Conservation (phyloP, 2,888 invertebrate genomes). For the Tetramorium bicarinatum region DNA sequence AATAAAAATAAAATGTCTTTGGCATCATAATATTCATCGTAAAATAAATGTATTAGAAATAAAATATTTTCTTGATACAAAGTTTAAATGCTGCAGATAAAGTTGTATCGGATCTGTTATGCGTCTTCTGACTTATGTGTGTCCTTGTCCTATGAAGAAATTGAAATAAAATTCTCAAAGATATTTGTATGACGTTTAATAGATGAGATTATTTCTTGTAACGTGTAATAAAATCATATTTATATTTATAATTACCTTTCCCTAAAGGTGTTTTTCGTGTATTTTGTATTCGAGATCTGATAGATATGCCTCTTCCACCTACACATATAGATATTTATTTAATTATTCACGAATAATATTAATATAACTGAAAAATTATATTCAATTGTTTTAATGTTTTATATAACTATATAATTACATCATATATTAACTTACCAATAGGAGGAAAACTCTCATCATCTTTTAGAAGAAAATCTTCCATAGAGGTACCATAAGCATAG, state of each 20-base stretch:
- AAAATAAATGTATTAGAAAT: conserved; percentile 1
- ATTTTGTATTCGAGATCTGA: neutral
- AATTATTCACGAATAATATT: conserved; percentile 11
- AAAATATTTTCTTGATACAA: neutral
- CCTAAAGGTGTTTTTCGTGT: conserved; percentile 2
- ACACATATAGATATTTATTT: neutral
- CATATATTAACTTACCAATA: conserved; percentile 39
- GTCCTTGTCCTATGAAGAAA: conserved; percentile 25
- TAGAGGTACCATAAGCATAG: neutral
- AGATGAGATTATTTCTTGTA: neutral
- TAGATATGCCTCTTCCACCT: conserved; percentile 34
- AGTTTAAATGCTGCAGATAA: neutral
- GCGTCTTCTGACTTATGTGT: neutral
- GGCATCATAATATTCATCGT: neutral
- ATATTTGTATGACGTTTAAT: neutral
- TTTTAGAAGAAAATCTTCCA: neutral
- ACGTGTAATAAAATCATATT: neutral
- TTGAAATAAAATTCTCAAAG: neutral
- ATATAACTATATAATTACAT: neutral
- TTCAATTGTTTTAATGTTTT: neutral
- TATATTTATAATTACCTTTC: conserved; percentile 26
- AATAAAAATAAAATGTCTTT: neutral
- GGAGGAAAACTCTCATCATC: conserved; percentile 31
- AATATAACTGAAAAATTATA: neutral
- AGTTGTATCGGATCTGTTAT: conserved; percentile 15